These are phyloP conservation scores for Brachionichthys hirsutus DNA, from an alignment of 2,113 vertebrate genomes.

Conservation along the genomic window DNA sequence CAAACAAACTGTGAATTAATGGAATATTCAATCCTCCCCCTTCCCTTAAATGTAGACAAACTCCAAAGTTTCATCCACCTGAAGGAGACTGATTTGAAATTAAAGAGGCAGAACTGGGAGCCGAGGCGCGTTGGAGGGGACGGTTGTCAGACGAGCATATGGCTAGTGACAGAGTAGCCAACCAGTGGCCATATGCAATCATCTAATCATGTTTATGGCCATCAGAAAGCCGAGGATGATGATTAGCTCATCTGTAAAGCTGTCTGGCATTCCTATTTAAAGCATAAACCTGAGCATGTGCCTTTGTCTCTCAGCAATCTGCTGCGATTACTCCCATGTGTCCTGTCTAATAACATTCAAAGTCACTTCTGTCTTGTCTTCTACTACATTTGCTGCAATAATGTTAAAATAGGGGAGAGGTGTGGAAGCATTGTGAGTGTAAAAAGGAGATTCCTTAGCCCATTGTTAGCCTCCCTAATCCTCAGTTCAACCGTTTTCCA, in stretches of 20 bases:
- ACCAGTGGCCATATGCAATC: conserved; percentile 70
- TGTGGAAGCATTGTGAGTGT: background rate
- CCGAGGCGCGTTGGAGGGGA: conserved; percentile 46
- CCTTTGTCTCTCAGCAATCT: conserved; percentile 57
- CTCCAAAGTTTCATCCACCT: conserved; percentile 49
- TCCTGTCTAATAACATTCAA: conserved; percentile 36
- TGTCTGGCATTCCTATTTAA: conserved; percentile 57
- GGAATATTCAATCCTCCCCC: conserved; percentile 5
- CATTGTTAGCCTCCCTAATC: background rate
- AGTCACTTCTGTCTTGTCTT: conserved; percentile 27
- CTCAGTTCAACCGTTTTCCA: conserved; percentile 47
- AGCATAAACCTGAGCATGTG: conserved; percentile 55
- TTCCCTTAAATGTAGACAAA: conserved; percentile 46
- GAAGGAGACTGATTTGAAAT: conserved; percentile 61
- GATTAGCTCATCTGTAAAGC: conserved; percentile 64
- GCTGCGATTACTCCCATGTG: conserved; percentile 54
- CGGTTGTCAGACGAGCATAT: conserved; percentile 70
- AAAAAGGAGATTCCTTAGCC: background rate
- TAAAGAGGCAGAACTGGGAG: conserved; percentile 60
- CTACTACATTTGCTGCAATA: conserved; percentile 8
- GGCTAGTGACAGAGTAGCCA: conserved; percentile 64
- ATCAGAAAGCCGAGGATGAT: conserved; percentile 56
- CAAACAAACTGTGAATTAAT: conserved; percentile 60
- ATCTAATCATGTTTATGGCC: conserved; percentile 66
- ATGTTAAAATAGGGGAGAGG: conserved; percentile 5